Base-by-base conservation (phyloP, 2,113 vertebrate genomes). In the Marmota flaviventris region DNA sequence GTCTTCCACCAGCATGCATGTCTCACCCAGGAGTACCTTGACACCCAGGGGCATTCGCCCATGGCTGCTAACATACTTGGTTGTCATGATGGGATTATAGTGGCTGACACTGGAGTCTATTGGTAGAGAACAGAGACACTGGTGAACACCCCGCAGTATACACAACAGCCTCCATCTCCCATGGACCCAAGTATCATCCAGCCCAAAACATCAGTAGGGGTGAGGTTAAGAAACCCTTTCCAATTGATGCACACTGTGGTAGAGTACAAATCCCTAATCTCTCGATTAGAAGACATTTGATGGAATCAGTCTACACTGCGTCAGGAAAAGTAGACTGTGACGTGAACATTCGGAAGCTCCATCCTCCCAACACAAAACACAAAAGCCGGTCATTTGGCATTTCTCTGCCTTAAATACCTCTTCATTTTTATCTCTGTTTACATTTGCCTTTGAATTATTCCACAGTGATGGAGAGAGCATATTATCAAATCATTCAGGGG, bases 361-460 rank as follows among this genome's bases (percentile, higher is more conserved):
- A 9, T 63, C 9, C 42, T 92, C 22, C 22, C 53, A 34, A 34
- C 2, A 63, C 20, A 39, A n/a, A 76, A 25, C 12, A 58, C 39
- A 17, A 51, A 92, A 88, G 13, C 45, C 69, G 12, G 61, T 24
- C 58, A 81, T 32, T n/a, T 81, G 76, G 16, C 53, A 37, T 91
- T 85, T 61, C 79, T 72, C 42, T 73, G 53, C 56, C 53, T 65
- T 91, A 82, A 86, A 91, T 18, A 42, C 61, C n/a, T 93, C 70
- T 91, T 93, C 48, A 58, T 83, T 75, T 95, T 83, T 75, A 58
- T 65, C n/a, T 95, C 45, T 93, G 56, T 89, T 94, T 81, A 39
- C 70, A 73, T 87, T 92, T 48, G 16, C n/a, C 81, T 93, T 73
- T 73, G 82, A 67, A 72, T n/a, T 70, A 70, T 85, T 85, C 72